A percentile compares a stretch with the other conserved stretches of the same genome.
These are phyloP conservation scores for Vesta saturnalis DNA, from an alignment of 2,888 invertebrate genomes.

Conservation along the genomic window DNA sequence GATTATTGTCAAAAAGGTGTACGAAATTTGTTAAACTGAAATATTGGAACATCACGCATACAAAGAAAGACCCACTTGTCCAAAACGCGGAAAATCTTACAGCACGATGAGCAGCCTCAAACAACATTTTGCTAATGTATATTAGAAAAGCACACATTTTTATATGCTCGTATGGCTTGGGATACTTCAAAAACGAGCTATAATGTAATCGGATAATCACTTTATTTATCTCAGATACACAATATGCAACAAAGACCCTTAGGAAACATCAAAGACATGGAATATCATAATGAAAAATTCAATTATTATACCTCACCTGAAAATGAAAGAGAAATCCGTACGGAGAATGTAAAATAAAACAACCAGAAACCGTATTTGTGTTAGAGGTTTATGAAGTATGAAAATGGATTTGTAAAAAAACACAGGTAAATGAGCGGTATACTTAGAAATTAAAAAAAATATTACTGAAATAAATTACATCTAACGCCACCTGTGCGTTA, in stretches of 20 bases:
- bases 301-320: constrained; percentile 14
- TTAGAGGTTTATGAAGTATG: constrained; percentile 39
- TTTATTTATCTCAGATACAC: constrained; percentile 64
- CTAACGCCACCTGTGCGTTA: constrained; percentile 71
- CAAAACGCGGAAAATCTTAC: constrained; percentile 55
- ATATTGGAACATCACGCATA: constrained; percentile 12
- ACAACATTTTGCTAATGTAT: constrained; percentile 66
- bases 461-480: constrained; percentile 17
- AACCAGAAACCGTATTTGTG: constrained; percentile 17
- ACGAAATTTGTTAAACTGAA: constrained; percentile 16
- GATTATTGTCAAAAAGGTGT: constrained; percentile 17
- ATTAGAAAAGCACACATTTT: constrained; percentile 58
- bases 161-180: constrained; percentile 55
- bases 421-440: neutral
- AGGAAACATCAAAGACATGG: constrained; percentile 19
- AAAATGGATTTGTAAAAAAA: constrained; percentile 36
- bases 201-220: constrained; percentile 7
- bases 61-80: constrained; percentile 49
- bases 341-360: neutral
- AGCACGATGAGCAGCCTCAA: constrained; percentile 63
- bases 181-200: constrained; percentile 10
- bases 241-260: constrained; percentile 56
- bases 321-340: neutral
- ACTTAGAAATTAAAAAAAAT: neutral
- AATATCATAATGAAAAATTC: constrained; percentile 14